Conservation (phyloP, 2,888 invertebrate genomes). For the Gerris lacustris region DNA sequence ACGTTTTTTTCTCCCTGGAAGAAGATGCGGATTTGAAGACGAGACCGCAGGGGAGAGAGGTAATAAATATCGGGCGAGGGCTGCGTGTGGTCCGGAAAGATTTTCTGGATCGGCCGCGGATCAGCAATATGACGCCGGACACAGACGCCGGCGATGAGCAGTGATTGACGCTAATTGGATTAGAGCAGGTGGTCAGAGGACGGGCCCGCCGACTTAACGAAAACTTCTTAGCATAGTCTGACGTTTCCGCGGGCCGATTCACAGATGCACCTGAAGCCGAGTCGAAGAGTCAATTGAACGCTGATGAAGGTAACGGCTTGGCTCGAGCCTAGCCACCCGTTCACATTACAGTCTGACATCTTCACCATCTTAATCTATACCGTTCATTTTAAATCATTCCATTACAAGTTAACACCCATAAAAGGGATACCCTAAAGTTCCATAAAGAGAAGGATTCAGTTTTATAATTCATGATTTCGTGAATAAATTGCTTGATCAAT, state of each 20-base stretch:
- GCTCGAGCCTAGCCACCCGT: neutral
- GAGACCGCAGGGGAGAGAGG: neutral
- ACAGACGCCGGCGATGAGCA: neutral
- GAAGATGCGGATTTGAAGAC: conserved; percentile 3
- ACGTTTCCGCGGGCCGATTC: neutral
- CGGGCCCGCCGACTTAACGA: too few relatives aligned
- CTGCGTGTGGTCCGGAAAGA: neutral
- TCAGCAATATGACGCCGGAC: neutral
- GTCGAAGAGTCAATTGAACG: neutral
- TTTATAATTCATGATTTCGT: too few relatives aligned
- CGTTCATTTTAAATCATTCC: neutral
- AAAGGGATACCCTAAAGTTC: neutral
- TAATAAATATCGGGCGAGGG: too few relatives aligned
- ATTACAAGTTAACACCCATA: neutral
- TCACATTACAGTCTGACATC: neutral
- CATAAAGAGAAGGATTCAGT: neutral
- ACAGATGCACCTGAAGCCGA: neutral
- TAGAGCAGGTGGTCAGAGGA: neutral
- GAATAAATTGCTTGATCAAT: too few relatives aligned
- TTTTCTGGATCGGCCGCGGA: neutral
- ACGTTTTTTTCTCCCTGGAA: neutral
- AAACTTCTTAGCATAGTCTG: too few relatives aligned
- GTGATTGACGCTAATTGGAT: neutral
- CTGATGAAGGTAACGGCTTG: neutral
- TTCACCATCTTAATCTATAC: neutral